Percentiles rank a stretch among this genome's conserved stretches.
phyloP scores from a whole-genome alignment of 2,797 vertebrate species.

The Phalloptychus januarius region DNA sequence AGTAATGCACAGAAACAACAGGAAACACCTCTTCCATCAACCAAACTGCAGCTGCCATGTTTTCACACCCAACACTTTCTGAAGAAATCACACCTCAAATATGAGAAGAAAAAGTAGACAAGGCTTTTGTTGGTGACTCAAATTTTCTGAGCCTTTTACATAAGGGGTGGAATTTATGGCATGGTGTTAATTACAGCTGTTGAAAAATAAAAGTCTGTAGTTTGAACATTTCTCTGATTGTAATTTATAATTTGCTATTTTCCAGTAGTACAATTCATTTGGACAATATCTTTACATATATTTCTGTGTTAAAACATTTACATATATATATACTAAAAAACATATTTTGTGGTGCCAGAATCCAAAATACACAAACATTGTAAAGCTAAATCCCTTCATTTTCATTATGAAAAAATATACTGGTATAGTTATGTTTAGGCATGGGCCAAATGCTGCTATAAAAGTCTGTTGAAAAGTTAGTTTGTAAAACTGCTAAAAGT shows the following conservation, averaged over 20 bases:
- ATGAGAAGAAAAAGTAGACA: slow-evolving; percentile 8
- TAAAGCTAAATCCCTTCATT: background rate
- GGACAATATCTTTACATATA: no score
- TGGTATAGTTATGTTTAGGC: background rate
- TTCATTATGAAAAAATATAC: slow-evolving; percentile 1
- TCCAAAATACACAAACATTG: background rate
- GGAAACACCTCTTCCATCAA: slow-evolving; percentile 16
- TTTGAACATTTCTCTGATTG: background rate
- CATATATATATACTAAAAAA: background rate
- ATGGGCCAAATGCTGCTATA: background rate
- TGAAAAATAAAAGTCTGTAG: background rate
- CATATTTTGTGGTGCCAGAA: background rate
- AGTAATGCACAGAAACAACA: slow-evolving; percentile 10
- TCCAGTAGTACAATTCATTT: background rate
- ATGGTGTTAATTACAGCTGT: background rate
- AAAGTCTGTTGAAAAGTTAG: background rate
- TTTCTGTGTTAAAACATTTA: background rate
- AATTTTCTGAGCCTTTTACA: slow-evolving; percentile 3
- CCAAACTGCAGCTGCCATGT: slow-evolving; percentile 14
- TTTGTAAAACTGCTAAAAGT: background rate
- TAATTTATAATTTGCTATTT: background rate
- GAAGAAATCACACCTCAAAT: slow-evolving; percentile 20
- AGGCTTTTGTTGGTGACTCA: slow-evolving; percentile 23
- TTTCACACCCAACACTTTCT: slow-evolving; percentile 7
- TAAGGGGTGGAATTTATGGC: background rate